These are phyloP conservation scores for Metellina segmentata DNA, from an alignment of 2,888 invertebrate species.

Conservation along the genomic window DNA sequence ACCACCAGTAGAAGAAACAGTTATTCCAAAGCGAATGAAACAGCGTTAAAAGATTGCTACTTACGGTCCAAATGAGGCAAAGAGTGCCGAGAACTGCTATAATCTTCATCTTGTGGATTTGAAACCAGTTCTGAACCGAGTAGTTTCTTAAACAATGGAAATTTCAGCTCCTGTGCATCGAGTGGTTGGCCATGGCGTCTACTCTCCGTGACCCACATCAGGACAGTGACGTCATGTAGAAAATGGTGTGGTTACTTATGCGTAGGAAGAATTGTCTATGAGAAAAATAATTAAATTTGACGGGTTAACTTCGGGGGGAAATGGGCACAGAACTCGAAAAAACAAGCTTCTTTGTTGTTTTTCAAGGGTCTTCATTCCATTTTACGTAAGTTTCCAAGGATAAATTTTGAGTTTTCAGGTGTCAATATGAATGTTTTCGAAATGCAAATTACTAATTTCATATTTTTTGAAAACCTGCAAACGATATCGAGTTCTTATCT, in stretches of 20 bases:
- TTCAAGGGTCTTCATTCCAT: too few species aligned
- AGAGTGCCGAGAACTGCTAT: slow-evolving; percentile 58
- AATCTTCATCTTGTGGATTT: slow-evolving; percentile 50
- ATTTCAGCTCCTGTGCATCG: slow-evolving; percentile 53
- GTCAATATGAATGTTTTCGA: too few species aligned
- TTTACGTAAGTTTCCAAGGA: too few species aligned
- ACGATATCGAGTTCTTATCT: too few species aligned
- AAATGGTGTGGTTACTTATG: slow-evolving; percentile 21
- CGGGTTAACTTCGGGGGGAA: neutral
- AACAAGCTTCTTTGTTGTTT: too few species aligned
- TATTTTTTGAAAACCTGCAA: too few species aligned
- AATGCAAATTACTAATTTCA: too few species aligned
- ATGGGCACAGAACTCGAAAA: too few species aligned
- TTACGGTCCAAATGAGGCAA: slow-evolving; percentile 50
- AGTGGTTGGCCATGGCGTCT: slow-evolving; percentile 39
- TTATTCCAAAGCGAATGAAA: neutral
- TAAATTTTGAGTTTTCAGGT: too few species aligned
- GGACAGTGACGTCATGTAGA: slow-evolving; percentile 60
- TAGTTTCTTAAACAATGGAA: slow-evolving; percentile 41
- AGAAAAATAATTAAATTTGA: slow-evolving; percentile 46
- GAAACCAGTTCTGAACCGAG: slow-evolving; percentile 66
- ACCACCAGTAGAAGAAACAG: neutral
- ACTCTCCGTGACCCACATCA: slow-evolving; percentile 74
- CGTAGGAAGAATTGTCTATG: slow-evolving; percentile 44
- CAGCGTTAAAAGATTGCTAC: slow-evolving; percentile 17